Base-by-base conservation (phyloP, 2,888 invertebrate species). In the Morpho achilles region DNA sequence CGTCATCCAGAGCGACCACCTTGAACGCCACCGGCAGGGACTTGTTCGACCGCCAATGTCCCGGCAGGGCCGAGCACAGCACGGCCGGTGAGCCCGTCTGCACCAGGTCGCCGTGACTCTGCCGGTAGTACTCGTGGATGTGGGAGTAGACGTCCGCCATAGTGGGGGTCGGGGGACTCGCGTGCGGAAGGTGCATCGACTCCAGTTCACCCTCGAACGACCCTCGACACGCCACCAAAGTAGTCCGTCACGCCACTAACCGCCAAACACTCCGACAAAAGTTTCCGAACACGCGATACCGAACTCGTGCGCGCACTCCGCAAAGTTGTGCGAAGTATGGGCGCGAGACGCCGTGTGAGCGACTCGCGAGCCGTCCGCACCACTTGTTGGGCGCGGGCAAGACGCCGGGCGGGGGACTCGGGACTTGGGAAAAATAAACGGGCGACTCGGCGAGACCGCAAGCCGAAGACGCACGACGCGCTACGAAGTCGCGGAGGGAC, bases 1-100 rank as follows among this genome's bases (percentile, higher is more conserved):
- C 95, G 68, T 99, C 98, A 67, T 98, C 98, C 69, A 99, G 84
- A 0, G 97, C 96, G 62, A 98, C 95, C 68, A 99, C 98, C 91
- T 98, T 98, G 91, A 99, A 99, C 16, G 98, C 97, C 49, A 97
- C 94, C 40, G 99, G 99, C 66, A 99, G 91, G 23, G 98, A 97
- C 88, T 99, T 99, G 92, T 99, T 99, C 53, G 95, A 98, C 62
- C 99, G 93, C 99, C 99, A 99, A 80, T 99, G 99, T 0, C 94
- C 94, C 3, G 99, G 99, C 69, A 99, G 91, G 2, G 94, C 95
- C 53, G 98, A 97, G 91, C 99, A 99, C 61, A 99, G 92, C 67
- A 99, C 96, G 66, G 98, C 96, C 0, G 99, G 99, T 64, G 97
- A 97, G 53, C 98, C 99, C 40, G 99, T 99, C 81, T 95, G 95